Evolutionary conservation across 1,140 invertebrate genomes (phyloP), one percentile per base, ranked within the genome.

Genomic region (Panagrolaimus sp.): DNA sequence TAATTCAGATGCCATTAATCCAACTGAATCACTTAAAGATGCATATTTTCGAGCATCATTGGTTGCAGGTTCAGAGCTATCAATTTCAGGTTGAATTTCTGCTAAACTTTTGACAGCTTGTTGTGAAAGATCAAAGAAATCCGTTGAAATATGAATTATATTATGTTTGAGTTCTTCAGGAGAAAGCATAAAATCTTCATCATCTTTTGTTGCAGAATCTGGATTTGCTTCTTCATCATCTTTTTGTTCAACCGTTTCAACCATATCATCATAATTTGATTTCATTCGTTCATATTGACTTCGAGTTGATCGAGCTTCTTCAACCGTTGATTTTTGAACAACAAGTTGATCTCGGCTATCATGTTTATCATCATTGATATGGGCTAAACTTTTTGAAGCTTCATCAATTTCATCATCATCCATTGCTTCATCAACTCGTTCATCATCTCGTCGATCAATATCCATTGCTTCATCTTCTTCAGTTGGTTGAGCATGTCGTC

Each of bases 1-100:
- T 8, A 99, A 86, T 71, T 96, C 91, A 67, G 93, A 88, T 0
- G 95, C 90, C 6, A 94, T 84, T 14, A 84, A 82, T 6, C 88
- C 86, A 0, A 91, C 90, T 9, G 89, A 81, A 0, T 86, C 72
- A 71, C 87, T 85, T 72, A 87, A 86, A 64, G 84, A 75, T 67
- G 84, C 80, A 88, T 88, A 88, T 21, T 75, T 68, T 12, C 52
- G 15, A 12, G 52, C 21, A 58, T 58, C 52, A 26, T 21, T 28
- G 14, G 14, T 58, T 0, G 14, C 15, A n/a, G 66, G 65, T 28
- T 21, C 66, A 45, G 24, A 21, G 12, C 38, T 45, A 10, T 63
- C 8, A 44, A 43, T 43, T 0, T 45, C 45, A 9, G 26, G 21
- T 10, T 38, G 12, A 28, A 58, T 58, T 5, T 14, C 17, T 12